Evolutionary conservation across 1,140 invertebrate species (phyloP).

Genomic region (Drosophila cardini): DNA sequence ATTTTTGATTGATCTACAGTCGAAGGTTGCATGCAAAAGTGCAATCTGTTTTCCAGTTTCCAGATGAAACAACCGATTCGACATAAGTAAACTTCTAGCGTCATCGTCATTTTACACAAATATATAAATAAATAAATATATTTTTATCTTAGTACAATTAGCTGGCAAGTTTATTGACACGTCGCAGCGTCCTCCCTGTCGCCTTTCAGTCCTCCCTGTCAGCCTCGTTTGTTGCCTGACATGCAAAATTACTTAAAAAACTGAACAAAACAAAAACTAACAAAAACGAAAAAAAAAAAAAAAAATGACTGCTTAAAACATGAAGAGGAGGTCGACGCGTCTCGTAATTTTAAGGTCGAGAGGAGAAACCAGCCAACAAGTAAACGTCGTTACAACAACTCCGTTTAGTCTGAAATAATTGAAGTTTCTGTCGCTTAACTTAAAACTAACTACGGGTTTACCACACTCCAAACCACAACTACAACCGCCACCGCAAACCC

Average conservation of each 20-base stretch:
- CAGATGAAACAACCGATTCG: constrained; percentile 49
- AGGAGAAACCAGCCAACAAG: constrained; percentile 23
- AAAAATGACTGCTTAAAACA: constrained; percentile 34
- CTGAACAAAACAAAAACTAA: constrained; percentile 22
- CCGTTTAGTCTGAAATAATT: constrained; percentile 28
- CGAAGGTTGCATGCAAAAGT: constrained; percentile 82
- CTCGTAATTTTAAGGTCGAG: constrained; percentile 46
- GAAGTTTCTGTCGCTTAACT: constrained; percentile 27
- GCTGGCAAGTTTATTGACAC: constrained; percentile 74
- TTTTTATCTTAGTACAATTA: constrained; percentile 73
- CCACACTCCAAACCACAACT: background rate
- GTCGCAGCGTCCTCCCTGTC: constrained; percentile 22
- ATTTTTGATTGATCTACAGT: constrained; percentile 80
- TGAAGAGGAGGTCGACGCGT: constrained; percentile 50
- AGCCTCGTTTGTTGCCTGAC: constrained; percentile 59
- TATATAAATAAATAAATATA: constrained; percentile 52
- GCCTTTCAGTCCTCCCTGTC: constrained; percentile 10
- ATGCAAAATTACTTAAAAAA: constrained; percentile 78
- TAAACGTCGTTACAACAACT: constrained; percentile 33
- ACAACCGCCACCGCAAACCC: constrained; percentile 2
- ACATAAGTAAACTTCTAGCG: constrained; percentile 34
- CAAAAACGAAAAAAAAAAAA: constrained; percentile 24
- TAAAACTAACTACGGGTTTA: constrained; percentile 22
- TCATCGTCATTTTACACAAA: constrained; percentile 65
- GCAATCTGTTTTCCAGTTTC: constrained; percentile 65